phyloP scores from a whole-genome alignment of 1,140 invertebrate species.

The Leptonema lineaticorne region DNA sequence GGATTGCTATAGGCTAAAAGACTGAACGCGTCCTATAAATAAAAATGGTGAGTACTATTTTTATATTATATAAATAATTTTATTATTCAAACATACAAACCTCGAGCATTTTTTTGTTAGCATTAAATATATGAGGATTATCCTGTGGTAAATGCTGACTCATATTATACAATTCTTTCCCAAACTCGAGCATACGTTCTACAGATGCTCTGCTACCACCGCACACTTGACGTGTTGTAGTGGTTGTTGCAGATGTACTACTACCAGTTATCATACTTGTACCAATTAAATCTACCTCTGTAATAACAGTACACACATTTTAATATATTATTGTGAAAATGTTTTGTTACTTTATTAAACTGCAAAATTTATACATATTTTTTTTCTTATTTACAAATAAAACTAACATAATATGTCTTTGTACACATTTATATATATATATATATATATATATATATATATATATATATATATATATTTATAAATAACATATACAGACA shows the following conservation, averaged over 20 bases:
- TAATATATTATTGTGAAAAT: neutral
- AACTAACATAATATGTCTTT: too few relatives aligned
- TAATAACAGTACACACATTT: slow-evolving; percentile 17
- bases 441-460: too few relatives aligned
- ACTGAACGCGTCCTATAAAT: slow-evolving; percentile 92
- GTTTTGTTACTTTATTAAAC: too few relatives aligned
- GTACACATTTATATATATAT: too few relatives aligned
- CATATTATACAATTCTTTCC: slow-evolving; percentile 88
- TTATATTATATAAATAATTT: neutral
- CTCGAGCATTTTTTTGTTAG: slow-evolving; percentile 91
- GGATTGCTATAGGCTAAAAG: slow-evolving; percentile 97
- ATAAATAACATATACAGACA: too few relatives aligned
- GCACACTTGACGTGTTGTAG: slow-evolving; percentile 58
- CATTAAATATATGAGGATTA: slow-evolving; percentile 76
- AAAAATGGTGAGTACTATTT: slow-evolving; percentile 13
- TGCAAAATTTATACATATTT: too few relatives aligned
- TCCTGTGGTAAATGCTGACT: slow-evolving; percentile 81
- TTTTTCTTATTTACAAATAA: too few relatives aligned
- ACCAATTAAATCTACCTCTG: slow-evolving; percentile 40
- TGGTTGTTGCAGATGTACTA: slow-evolving; percentile 45
- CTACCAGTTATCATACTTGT: slow-evolving; percentile 32
- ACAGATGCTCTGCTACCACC: slow-evolving; percentile 81
- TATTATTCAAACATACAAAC: slow-evolving; percentile 51
- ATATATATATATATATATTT: too few relatives aligned
- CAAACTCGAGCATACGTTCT: slow-evolving; percentile 90